Evolutionary conservation across 30 jellyfish, hydroid and myxozoan genomes (phyloP).

Genomic region (Pelagia noctiluca): DNA sequence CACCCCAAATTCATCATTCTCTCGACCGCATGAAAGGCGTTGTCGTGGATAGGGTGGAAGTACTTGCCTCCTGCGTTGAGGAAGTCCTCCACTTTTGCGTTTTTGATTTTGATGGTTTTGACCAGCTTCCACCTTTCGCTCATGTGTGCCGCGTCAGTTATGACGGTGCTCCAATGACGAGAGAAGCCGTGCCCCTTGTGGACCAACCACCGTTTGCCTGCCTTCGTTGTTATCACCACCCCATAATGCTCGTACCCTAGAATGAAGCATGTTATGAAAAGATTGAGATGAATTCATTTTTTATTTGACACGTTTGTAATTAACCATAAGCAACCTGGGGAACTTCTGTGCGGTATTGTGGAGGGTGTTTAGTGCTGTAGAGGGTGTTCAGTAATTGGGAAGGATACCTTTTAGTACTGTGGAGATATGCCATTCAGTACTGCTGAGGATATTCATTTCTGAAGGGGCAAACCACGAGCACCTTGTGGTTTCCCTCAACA

Average conservation of each 20-base stretch:
- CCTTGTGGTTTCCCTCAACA: too few relatives aligned
- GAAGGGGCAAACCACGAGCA: too few relatives aligned
- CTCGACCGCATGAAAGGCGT: conserved; percentile 61
- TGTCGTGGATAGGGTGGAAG: conserved; percentile 57
- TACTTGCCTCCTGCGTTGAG: conserved; percentile 32
- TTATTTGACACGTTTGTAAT: too few relatives aligned
- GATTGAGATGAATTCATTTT: too few relatives aligned
- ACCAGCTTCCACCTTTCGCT: conserved; percentile 45
- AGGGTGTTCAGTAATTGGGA: too few relatives aligned
- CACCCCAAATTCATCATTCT: conserved; percentile 55
- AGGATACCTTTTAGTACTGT: too few relatives aligned
- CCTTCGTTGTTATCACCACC: conserved; percentile 53
- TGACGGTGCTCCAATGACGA: conserved; percentile 27
- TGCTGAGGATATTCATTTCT: too few relatives aligned
- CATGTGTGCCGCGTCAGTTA: conserved; percentile 45
- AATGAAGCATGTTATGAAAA: too few relatives aligned
- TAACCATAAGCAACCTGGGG: too few relatives aligned
- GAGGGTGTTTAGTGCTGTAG: too few relatives aligned
- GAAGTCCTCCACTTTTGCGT: conserved; percentile 25
- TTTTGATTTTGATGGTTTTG: conserved; percentile 10
- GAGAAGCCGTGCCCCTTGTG: conserved; percentile 64
- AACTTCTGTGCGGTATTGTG: too few relatives aligned
- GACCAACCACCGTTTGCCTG: conserved; percentile 60
- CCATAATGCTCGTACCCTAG: conserved; percentile 68
- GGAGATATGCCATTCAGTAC: too few relatives aligned